These are phyloP conservation scores for Megathymus violae DNA, from an alignment of 1,140 invertebrate species.

Conservation along the genomic window DNA sequence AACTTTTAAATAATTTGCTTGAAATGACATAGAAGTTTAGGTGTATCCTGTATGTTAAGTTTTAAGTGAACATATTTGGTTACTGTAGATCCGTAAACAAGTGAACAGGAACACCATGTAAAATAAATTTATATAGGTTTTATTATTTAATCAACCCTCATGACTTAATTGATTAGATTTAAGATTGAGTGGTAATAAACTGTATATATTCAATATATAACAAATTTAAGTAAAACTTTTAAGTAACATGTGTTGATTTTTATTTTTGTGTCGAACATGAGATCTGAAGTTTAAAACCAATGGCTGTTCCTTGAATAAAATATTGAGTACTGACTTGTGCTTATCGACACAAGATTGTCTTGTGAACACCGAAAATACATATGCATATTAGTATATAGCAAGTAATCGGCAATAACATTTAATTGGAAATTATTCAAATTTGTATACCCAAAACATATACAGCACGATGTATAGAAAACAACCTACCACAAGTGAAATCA, in stretches of 20 bases:
- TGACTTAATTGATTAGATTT: slow-evolving; percentile 77
- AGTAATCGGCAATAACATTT: not conserved
- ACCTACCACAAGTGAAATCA: not conserved
- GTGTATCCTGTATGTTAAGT: slow-evolving; percentile 45
- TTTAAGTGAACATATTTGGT: slow-evolving; percentile 50
- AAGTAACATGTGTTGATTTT: slow-evolving; percentile 77
- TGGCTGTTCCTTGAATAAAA: not conserved
- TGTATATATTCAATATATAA: slow-evolving; percentile 82
- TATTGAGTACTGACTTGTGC: not conserved
- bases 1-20: slow-evolving; percentile 51
- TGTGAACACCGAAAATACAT: not conserved
- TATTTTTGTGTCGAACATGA: slow-evolving; percentile 64
- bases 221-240: slow-evolving; percentile 81
- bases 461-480: not conserved
- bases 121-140: slow-evolving; percentile 76
- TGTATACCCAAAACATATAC: not conserved
- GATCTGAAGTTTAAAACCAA: slow-evolving; percentile 64
- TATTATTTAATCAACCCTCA: slow-evolving; percentile 79
- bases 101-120: slow-evolving; percentile 66
- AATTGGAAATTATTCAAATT: not conserved
- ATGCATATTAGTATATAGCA: too few relatives aligned
- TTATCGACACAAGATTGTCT: not conserved
- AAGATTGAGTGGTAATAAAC: slow-evolving; percentile 76
- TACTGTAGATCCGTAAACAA: slow-evolving; percentile 65
- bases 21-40: slow-evolving; percentile 50